Conservation (phyloP, 1,140 invertebrate species). For the Drosophila ambigua region DNA sequence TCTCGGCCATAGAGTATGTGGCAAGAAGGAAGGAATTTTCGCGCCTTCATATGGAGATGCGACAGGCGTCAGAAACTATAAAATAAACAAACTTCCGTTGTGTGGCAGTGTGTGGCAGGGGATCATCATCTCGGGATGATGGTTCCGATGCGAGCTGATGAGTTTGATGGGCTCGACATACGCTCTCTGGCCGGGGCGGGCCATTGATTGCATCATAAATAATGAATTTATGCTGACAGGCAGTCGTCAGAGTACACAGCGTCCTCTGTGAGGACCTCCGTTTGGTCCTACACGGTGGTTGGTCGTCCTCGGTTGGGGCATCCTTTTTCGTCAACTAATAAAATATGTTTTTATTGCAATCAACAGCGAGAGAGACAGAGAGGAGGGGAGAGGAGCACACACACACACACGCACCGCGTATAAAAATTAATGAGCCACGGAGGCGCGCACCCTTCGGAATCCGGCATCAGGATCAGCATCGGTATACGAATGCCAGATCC, state of each 20-base stretch:
- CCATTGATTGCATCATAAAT: conserved; percentile 84
- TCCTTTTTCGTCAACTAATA: conserved; percentile 76
- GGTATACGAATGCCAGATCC: neutral
- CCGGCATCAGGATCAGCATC: conserved; percentile 35
- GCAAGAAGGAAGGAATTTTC: conserved; percentile 53
- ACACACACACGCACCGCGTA: conserved; percentile 68
- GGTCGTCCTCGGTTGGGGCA: conserved; percentile 22
- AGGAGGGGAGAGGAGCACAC: conserved; percentile 31
- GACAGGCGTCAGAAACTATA: conserved; percentile 75
- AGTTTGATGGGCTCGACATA: conserved; percentile 83
- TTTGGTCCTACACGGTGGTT: conserved; percentile 37
- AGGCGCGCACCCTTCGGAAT: conserved; percentile 70
- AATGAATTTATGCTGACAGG: conserved; percentile 83
- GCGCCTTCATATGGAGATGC: conserved; percentile 41
- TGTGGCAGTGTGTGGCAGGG: conserved; percentile 27
- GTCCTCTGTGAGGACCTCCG: conserved; percentile 20
- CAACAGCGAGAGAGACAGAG: conserved; percentile 17
- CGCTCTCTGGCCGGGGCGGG: conserved; percentile 57
- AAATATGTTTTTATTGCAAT: conserved; percentile 82
- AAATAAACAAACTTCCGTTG: conserved; percentile 83
- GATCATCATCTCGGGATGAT: conserved; percentile 59
- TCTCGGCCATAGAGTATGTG: neutral
- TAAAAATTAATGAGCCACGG: conserved; percentile 83
- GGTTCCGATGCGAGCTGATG: conserved; percentile 57
- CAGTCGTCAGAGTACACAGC: conserved; percentile 58